phyloP scores from a whole-genome alignment of 2,888 invertebrate genomes.

The Amiota mariae region DNA sequence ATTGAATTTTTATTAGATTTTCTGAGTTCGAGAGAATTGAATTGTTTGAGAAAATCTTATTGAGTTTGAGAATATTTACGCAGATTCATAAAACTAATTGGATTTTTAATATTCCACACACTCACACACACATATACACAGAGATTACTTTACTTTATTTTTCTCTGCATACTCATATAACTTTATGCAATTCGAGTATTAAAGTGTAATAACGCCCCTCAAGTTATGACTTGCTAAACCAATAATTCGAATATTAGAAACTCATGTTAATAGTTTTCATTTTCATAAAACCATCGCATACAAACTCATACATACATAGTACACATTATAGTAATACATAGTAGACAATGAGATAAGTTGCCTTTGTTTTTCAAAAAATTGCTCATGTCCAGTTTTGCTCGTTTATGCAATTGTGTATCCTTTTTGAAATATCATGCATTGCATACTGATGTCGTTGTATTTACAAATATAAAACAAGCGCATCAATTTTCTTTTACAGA shows the following conservation, averaged over 20 bases:
- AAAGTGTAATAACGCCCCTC: neutral
- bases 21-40: no score
- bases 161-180: neutral
- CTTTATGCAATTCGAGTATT: neutral
- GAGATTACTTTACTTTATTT: neutral
- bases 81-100: neutral
- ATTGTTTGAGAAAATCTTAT: no score
- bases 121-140: slow-evolving; percentile 9
- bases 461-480: slow-evolving; percentile 8
- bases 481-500: neutral
- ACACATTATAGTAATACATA: no score
- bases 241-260: slow-evolving; percentile 14
- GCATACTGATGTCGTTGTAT: slow-evolving; percentile 17
- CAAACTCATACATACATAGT: no score
- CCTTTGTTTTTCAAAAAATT: neutral
- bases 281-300: neutral
- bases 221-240: neutral
- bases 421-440: neutral
- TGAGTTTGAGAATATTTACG: no score
- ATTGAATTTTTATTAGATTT: no score
- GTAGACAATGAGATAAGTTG: no score
- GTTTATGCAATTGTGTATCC: slow-evolving; percentile 4
- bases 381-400: slow-evolving; percentile 11
- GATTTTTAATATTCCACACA: slow-evolving; percentile 40
- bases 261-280: slow-evolving; percentile 8